These are phyloP conservation scores for Eledona agricola DNA, from an alignment of 2,888 invertebrate species.

Conservation along the genomic window DNA sequence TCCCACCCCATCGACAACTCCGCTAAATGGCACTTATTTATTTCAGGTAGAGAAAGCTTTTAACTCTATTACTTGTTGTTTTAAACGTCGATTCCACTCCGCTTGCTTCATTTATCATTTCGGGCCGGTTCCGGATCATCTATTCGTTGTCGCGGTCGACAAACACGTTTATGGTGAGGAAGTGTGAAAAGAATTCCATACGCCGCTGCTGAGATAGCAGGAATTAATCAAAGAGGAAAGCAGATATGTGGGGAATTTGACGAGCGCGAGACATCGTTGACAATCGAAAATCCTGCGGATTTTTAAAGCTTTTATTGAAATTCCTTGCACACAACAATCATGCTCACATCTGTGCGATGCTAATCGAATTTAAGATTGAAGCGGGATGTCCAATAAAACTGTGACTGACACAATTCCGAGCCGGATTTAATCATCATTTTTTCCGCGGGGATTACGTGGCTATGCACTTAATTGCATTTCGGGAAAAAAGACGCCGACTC, in stretches of 20 bases:
- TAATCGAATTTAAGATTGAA: slow-evolving; percentile 42
- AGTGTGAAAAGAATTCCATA: slow-evolving; percentile 25
- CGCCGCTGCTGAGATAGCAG: slow-evolving; percentile 30
- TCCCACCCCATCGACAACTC: slow-evolving; percentile 44
- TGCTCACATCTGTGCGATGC: slow-evolving; percentile 35
- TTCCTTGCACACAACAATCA: slow-evolving; percentile 40
- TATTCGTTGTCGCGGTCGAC: too few relatives aligned
- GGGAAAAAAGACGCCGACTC: slow-evolving; percentile 2
- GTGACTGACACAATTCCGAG: slow-evolving; percentile 7
- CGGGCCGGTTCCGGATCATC: too few relatives aligned
- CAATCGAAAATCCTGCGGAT: slow-evolving; percentile 46
- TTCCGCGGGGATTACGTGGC: slow-evolving; percentile 5
- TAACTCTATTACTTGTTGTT: slow-evolving; percentile 46
- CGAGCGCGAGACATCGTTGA: slow-evolving; percentile 44
- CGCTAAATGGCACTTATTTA: slow-evolving; percentile 42
- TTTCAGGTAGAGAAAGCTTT: slow-evolving; percentile 44
- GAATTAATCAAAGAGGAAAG: slow-evolving; percentile 42
- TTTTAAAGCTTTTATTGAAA: slow-evolving; percentile 49
- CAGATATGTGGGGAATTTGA: slow-evolving; percentile 43
- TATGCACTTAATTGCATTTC: slow-evolving; percentile 15
- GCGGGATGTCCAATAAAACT: slow-evolving; percentile 35
- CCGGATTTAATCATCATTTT: not conserved
- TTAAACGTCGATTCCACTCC: slow-evolving; percentile 29
- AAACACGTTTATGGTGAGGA: too few relatives aligned
- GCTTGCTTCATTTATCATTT: slow-evolving; percentile 25